A percentile compares a stretch with the other conserved stretches of the same genome.
Conservation (phyloP, 2,797 vertebrate genomes). For the Setipinna tenuifilis region DNA sequence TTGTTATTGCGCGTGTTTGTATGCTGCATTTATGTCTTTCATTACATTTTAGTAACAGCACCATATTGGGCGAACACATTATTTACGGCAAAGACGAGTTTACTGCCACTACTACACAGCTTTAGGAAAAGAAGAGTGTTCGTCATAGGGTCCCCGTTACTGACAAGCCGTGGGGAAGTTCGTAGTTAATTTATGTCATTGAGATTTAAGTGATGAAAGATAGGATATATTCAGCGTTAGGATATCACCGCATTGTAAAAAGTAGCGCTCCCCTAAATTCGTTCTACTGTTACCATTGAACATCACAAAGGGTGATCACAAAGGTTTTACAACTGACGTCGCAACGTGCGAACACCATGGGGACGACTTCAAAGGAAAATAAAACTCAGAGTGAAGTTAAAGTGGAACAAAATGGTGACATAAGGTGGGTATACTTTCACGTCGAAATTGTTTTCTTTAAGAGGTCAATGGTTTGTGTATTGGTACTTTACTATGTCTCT, state of each 20-base stretch:
- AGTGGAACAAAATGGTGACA: slow-evolving; percentile 46
- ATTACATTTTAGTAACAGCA: background rate
- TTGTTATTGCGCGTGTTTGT: background rate
- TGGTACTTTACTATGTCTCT: background rate
- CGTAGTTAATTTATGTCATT: no score
- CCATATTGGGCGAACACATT: background rate
- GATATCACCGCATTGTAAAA: background rate
- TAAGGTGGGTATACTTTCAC: slow-evolving; percentile 37
- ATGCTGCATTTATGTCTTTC: background rate
- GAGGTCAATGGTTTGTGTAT: background rate
- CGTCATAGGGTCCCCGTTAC: background rate
- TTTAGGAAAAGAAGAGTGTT: background rate
- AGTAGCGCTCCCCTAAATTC: background rate
- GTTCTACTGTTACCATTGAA: background rate
- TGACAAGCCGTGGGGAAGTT: no score
- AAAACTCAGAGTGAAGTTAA: slow-evolving; percentile 17
- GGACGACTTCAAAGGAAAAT: slow-evolving; percentile 41
- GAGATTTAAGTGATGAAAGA: no score
- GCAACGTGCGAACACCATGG: slow-evolving; percentile 39
- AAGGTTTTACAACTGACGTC: no score
- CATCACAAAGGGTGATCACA: background rate
- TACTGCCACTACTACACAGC: background rate
- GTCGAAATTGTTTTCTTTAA: background rate
- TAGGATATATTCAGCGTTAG: no score
- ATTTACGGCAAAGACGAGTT: background rate